These are phyloP conservation scores for Griposia aprilina DNA, from an alignment of 2,888 invertebrate species.

Conservation along the genomic window DNA sequence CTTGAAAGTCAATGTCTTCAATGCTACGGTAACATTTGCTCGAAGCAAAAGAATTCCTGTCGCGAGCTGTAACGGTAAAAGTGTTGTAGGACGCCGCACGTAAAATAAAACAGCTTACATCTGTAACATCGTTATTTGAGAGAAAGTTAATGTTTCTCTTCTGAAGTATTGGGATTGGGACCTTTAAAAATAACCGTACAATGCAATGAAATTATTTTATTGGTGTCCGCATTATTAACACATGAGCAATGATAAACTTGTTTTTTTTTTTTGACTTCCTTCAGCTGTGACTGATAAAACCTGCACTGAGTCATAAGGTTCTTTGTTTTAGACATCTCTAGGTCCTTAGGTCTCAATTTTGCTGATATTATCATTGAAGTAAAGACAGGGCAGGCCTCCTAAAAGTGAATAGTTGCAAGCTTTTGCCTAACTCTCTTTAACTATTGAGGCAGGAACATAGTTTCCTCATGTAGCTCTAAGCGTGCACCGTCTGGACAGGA, in stretches of 20 bases:
- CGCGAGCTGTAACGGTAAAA: constrained; percentile 43
- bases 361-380: no score
- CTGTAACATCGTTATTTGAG: not conserved
- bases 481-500: no score
- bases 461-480: no score
- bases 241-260: not conserved
- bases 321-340: no score
- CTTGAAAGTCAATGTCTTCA: constrained; percentile 37
- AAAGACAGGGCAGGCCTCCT: no score
- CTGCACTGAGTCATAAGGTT: no score
- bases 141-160: constrained; percentile 39
- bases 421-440: no score
- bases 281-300: not conserved
- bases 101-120: constrained; percentile 33
- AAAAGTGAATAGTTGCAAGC: no score
- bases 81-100: constrained; percentile 12
- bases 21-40: constrained; percentile 46
- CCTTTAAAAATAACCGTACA: constrained; percentile 9
- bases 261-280: not conserved
- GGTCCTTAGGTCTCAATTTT: no score
- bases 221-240: not conserved
- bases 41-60: constrained; percentile 49
- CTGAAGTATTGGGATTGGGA: constrained; percentile 8
- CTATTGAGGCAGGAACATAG: no score
- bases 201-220: constrained; percentile 12